Evolutionary conservation across 2,888 invertebrate genomes (phyloP), one percentile per base, ranked within the genome.

Genomic region (Cephus pygmeus): DNA sequence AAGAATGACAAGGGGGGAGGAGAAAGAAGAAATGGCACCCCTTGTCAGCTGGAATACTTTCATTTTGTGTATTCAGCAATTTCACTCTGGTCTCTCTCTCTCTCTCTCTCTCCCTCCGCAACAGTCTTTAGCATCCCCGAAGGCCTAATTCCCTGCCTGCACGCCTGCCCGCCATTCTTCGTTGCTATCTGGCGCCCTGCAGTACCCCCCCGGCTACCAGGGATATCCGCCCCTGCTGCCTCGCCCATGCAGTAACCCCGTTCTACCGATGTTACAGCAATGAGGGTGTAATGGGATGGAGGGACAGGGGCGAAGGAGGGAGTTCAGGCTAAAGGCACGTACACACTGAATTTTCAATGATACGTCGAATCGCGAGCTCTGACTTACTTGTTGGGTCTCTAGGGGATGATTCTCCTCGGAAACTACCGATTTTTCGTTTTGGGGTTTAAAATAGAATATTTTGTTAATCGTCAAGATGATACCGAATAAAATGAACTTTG

Each of bases 21-120:
- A 77, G 79, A 6, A 6, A 12, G 1, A 74, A 74, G 35, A 71
- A 71, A 23, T 71, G 9, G 74, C 74, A 35, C 40, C 75, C 68
- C 33, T 76, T 85, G 86, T 89, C 89, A 88, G 87, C 87, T 88
- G 86, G 84, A 86, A 88, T 87, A 87, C 86, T 89, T 88, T 88
- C 85, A 84, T 89, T 88, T 82, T 81, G 87, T 85, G 82, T 83
- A 87, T 87, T 89, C 89, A 88, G 88, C 88, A 83, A 83, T 85
- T 84, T 79, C 83, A 77, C 80, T 56, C 75, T 56, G 78, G 71
- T 34, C 33, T 73, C 76, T 71, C 30, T 12, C 33, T 33, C 1
- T 31, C 69, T 69, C 69, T 31, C 30, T 69, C 15, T 69, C 12
- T 69, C 69, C 11, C n/a, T 30, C 69, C 31, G 23, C 56, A 56